Evolutionary conservation across 2,797 vertebrate species (phyloP).

Genomic region (Sebastes alutus): DNA sequence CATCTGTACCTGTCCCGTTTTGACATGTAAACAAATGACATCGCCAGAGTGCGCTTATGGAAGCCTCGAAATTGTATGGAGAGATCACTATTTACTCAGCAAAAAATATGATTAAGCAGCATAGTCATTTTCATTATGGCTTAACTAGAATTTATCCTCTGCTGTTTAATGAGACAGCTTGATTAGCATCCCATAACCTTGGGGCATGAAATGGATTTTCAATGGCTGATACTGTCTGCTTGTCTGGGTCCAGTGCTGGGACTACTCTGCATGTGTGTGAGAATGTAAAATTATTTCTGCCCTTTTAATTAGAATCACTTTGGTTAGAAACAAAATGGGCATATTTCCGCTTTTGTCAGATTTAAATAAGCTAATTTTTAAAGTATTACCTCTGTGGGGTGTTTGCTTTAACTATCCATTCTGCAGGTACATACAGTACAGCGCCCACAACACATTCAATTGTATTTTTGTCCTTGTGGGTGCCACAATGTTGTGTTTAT

Average conservation of each 20-base stretch:
- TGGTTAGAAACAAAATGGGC: not conserved
- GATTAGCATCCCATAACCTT: constrained; percentile 70
- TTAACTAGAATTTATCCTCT: constrained; percentile 63
- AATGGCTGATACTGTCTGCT: constrained; percentile 38
- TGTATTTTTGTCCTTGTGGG: constrained; percentile 45
- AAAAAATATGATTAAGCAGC: constrained; percentile 50
- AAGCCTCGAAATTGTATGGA: not conserved
- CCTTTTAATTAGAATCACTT: constrained; percentile 24
- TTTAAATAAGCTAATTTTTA: constrained; percentile 6
- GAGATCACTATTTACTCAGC: constrained; percentile 39
- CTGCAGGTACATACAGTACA: constrained; percentile 15
- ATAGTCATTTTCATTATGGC: constrained; percentile 58
- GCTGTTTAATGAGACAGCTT: constrained; percentile 66
- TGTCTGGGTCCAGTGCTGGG: constrained; percentile 23
- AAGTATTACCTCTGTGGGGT: not conserved
- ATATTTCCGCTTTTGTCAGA: constrained; percentile 2
- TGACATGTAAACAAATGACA: constrained; percentile 33
- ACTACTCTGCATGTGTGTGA: not conserved
- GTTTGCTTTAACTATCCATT: not conserved
- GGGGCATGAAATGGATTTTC: constrained; percentile 67
- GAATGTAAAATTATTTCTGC: not conserved
- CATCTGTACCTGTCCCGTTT: constrained; percentile 18
- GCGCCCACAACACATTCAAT: constrained; percentile 37
- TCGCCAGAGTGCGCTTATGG: not conserved
- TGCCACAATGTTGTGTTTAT: constrained; percentile 67